A percentile compares a stretch with the other conserved stretches of the same genome.
Evolutionary conservation across 1,140 invertebrate species (phyloP).

Genomic region (Sitophilus oryzae): DNA sequence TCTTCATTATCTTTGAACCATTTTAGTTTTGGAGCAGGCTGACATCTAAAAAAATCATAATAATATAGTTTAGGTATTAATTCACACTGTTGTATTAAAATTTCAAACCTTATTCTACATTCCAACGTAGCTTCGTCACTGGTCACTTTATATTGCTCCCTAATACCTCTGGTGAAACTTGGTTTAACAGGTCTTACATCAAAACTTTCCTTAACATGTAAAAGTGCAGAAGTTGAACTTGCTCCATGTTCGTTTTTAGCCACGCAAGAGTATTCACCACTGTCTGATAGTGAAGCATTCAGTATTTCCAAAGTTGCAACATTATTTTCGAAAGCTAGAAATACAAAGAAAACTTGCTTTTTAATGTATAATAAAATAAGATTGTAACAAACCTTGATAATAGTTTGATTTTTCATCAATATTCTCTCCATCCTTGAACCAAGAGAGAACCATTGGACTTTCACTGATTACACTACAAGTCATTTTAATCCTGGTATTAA

Average conservation of each 20-base stretch:
- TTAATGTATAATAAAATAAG: too few relatives aligned
- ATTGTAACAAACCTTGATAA: constrained; percentile 14
- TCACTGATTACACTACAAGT: constrained; percentile 78
- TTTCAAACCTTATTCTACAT: constrained; percentile 55
- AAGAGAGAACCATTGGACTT: constrained; percentile 72
- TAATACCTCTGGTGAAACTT: constrained; percentile 65
- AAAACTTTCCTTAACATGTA: constrained; percentile 65
- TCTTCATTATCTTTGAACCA: constrained; percentile 69
- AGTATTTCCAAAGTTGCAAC: constrained; percentile 70
- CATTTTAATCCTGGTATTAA: constrained; percentile 68
- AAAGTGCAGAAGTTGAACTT: constrained; percentile 58
- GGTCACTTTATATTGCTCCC: constrained; percentile 47
- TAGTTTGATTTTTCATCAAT: constrained; percentile 15
- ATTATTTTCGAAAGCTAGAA: constrained; percentile 57
- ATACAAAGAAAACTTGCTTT: not conserved
- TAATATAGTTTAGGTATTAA: not conserved
- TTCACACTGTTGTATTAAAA: not conserved
- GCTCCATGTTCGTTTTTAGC: constrained; percentile 69
- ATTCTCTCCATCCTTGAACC: constrained; percentile 71
- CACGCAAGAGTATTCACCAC: constrained; percentile 68
- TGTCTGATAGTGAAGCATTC: constrained; percentile 56
- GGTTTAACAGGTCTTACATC: constrained; percentile 62
- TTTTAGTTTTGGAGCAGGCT: constrained; percentile 62
- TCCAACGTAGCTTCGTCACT: constrained; percentile 67
- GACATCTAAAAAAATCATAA: constrained; percentile 44